Conservation (phyloP, 2,888 invertebrate genomes). For the Ectemnius continuus region DNA sequence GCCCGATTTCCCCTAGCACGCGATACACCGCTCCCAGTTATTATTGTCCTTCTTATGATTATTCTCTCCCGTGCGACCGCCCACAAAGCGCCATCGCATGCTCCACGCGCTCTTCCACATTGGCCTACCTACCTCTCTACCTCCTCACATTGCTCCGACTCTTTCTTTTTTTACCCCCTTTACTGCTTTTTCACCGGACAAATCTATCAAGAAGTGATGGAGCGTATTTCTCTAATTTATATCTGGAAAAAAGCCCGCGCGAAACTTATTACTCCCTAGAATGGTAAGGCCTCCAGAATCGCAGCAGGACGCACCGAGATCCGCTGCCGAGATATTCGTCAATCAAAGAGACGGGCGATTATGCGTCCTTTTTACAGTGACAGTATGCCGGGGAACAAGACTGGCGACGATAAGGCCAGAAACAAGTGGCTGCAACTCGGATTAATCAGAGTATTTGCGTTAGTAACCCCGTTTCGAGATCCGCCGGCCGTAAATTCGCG, state of each 20-base stretch:
- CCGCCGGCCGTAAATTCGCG: conserved; percentile 40
- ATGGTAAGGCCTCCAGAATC: too few relatives aligned
- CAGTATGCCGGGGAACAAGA: neutral
- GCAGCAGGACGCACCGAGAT: neutral
- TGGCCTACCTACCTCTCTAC: neutral
- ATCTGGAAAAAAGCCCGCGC: too few relatives aligned
- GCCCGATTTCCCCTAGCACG: conserved; percentile 75
- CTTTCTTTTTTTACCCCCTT: too few relatives aligned
- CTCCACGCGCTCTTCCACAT: conserved; percentile 17
- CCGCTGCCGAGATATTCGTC: neutral
- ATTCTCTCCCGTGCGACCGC: conserved; percentile 55
- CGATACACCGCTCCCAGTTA: conserved; percentile 69
- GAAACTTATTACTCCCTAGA: too few relatives aligned
- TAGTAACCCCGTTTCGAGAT: conserved; percentile 27
- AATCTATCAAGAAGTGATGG: too few relatives aligned
- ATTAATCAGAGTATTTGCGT: conserved; percentile 3
- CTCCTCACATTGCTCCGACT: too few relatives aligned
- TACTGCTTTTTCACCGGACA: too few relatives aligned
- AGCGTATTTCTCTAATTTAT: too few relatives aligned
- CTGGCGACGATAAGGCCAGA: neutral
- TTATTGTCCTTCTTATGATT: conserved; percentile 71
- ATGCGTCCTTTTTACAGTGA: neutral
- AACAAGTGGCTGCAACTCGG: neutral
- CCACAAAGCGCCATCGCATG: neutral
- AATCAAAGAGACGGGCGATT: neutral